Base-by-base conservation (phyloP, 2,888 invertebrate genomes). In the Cremastobaeus sp. region DNA sequence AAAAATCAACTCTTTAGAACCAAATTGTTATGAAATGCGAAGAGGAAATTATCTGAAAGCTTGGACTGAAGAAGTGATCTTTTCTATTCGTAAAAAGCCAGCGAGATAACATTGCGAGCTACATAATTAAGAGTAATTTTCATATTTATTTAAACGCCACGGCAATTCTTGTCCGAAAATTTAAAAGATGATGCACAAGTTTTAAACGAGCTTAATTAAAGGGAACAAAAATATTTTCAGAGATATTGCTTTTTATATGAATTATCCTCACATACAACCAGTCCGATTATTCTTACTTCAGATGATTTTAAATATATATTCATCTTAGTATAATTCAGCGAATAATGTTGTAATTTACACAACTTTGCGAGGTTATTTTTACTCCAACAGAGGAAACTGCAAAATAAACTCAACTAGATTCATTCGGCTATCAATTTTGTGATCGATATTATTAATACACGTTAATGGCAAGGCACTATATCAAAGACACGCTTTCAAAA, bases 401-500 rank as follows among this genome's bases (percentile, higher is more conserved):
- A n/a, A n/a, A n/a, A n/a, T n/a, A n/a, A n/a, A n/a, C n/a, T n/a
- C n/a, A n/a, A n/a, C n/a, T n/a, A n/a, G n/a, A n/a, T n/a, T n/a
- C n/a, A n/a, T n/a, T n/a, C n/a, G n/a, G n/a, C n/a, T n/a, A n/a
- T n/a, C n/a, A n/a, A n/a, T 50, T n/a, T 12, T 41, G 41, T 20
- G n/a, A 37, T 28, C n/a, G 15, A 28, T 25, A 17, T 30, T 30
- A 28, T 25, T 20, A 30, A 9, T 45, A 65, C 25, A 47, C 17
- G 18, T 28, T 54, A 47, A 54, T 12, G 28, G 30, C 54, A 57
- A 66, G 66, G 66, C 66, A 66, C 65, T 39, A 55, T 47, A 35
- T 66, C 28, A 55, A 66, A 55, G 55, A 48, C 65, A 66, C 65
- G 48, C 12, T 55, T 66, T 55, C 47, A 55, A 66, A 55, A 3